These are phyloP conservation scores for Sarcophaga peregrina DNA, from an alignment of 1,140 invertebrate species.

Conservation along the genomic window DNA sequence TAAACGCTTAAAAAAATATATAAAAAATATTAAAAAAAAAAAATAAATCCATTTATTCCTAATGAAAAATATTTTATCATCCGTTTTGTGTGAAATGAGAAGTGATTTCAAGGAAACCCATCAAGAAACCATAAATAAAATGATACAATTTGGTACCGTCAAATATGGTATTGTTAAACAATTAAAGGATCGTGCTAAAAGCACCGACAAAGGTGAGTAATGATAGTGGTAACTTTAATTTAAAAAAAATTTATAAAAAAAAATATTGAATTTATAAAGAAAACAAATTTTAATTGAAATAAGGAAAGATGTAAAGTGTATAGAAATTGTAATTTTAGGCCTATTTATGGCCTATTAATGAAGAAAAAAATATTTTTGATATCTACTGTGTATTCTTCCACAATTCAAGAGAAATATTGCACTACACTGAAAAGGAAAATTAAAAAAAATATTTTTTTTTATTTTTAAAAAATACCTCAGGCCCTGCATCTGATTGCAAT, in stretches of 20 bases:
- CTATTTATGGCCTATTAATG: no score
- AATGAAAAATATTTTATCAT: slow-evolving; percentile 64
- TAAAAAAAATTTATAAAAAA: slow-evolving; percentile 32
- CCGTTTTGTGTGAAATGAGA: slow-evolving; percentile 66
- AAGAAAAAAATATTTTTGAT: no score
- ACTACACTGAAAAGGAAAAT: no score
- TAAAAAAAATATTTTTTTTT: no score
- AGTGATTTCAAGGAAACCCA: slow-evolving; percentile 67
- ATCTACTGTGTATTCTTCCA: no score
- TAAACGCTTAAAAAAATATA: no score
- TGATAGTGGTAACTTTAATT: background rate
- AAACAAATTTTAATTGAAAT: background rate
- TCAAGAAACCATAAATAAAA: slow-evolving; percentile 68
- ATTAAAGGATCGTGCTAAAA: slow-evolving; percentile 66
- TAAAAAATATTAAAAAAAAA: no score
- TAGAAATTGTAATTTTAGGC: background rate
- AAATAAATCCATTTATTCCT: slow-evolving; percentile 45
- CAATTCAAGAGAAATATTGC: no score
- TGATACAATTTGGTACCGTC: slow-evolving; percentile 72
- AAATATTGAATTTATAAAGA: background rate
- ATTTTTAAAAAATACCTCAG: no score
- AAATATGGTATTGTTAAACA: slow-evolving; percentile 72
- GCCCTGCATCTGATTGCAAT: no score
- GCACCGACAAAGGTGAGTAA: slow-evolving; percentile 61
- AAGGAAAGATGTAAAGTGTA: background rate